Percentiles rank a stretch among this genome's conserved stretches.
phyloP scores from a whole-genome alignment of 64 coral and sea anemone genomes.

The Trachythela sp. region DNA sequence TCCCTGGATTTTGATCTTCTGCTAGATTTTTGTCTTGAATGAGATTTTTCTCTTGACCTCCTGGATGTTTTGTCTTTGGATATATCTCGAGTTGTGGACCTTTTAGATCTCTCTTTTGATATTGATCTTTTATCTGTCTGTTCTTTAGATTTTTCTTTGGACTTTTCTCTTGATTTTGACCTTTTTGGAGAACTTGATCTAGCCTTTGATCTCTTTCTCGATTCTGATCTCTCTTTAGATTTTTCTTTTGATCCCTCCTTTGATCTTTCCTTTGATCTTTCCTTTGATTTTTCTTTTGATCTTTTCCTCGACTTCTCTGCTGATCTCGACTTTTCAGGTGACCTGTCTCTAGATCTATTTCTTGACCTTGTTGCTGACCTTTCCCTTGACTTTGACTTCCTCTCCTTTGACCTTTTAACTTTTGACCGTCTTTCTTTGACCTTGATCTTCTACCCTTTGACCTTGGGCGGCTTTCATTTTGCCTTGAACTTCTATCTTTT shows the following conservation, averaged over 20 bases:
- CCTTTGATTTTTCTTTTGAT: neutral
- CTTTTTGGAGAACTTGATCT: no score
- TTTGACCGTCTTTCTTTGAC: neutral
- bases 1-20: neutral
- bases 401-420: neutral
- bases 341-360: no score
- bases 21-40: conserved; percentile 36
- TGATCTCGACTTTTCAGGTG: no score
- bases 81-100: no score
- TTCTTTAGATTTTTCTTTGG: neutral
- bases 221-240: no score
- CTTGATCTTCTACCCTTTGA: neutral
- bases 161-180: no score
- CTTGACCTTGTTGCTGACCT: neutral
- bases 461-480: neutral
- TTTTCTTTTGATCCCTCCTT: no score
- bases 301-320: neutral
- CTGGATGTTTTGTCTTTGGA: neutral
- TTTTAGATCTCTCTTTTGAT: no score
- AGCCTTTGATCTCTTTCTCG: no score
- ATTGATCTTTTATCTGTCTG: conserved; percentile 20
- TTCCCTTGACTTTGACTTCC: neutral
- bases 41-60: conserved; percentile 27
- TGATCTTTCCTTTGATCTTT: no score
- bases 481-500: neutral